Percentiles rank a stretch among this genome's conserved stretches.
Conservation (phyloP, 2,113 vertebrate species). For the Andinoacara biseriatus region DNA sequence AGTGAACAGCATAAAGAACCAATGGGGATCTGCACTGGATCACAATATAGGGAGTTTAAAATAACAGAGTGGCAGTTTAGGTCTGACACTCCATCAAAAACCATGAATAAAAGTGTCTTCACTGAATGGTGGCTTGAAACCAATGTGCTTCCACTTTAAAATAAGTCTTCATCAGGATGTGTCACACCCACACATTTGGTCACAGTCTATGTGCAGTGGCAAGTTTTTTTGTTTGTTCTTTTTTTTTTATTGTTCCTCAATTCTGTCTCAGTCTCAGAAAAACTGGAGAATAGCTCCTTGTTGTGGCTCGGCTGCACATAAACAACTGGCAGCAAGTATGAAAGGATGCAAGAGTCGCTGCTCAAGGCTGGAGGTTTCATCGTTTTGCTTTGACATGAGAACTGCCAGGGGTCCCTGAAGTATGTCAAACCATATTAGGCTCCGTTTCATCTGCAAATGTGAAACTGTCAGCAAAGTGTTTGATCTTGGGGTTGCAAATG, state of each 20-base stretch:
- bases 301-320: background rate
- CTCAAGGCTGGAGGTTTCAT: background rate
- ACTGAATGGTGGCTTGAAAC: background rate
- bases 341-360: conserved; percentile 2
- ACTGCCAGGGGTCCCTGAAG: background rate
- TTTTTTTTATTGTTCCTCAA: background rate
- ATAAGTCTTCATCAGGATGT: background rate
- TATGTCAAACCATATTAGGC: background rate
- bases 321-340: conserved; percentile 1
- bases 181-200: conserved; percentile 5
- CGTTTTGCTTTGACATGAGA: background rate
- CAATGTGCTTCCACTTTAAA: background rate
- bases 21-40: too few species aligned
- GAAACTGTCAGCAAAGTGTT: conserved; percentile 22
- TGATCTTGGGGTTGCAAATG: background rate
- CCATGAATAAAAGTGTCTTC: background rate
- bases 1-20: background rate
- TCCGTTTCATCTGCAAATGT: conserved; percentile 22
- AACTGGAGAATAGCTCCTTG: background rate
- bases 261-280: background rate
- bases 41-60: background rate
- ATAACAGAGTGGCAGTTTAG: background rate
- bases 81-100: background rate
- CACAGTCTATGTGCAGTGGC: background rate
- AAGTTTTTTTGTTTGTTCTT: background rate